Evolutionary conservation across 2,113 vertebrate genomes (phyloP), one percentile per base, ranked within the genome.

Genomic region (Centropus unirufus): DNA sequence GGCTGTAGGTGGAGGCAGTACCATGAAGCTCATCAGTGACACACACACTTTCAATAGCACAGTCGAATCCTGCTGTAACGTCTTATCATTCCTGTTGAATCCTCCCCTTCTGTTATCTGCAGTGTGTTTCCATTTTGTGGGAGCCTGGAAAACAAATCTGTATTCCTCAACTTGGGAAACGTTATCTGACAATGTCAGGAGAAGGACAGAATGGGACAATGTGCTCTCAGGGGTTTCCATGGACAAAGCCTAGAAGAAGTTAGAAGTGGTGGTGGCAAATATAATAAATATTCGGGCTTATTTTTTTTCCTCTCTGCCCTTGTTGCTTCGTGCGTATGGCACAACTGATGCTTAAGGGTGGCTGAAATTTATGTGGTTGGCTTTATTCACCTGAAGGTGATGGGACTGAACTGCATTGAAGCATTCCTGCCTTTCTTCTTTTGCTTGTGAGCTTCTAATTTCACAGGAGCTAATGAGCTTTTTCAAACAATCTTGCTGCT

Each of bases 31-130:
- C 14, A 16, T 39, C 29, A 47, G 42, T 1, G 2, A 11, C 42
- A 11, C 8, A n/a, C 0, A 1, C 55, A 9, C 34, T 74, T 79
- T 3, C 4, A 15, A 44, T 34, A 63, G 27, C 23, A 13, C 1
- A 44, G 61, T 36, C 55, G 51, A 46, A 40, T 36, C 24, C 24
- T 81, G 24, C 69, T 59, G 19, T 59, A 54, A 40, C 21, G 0
- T 0, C 29, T 17, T 64, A 47, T 57, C 12, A 12, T 21, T 80
- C 20, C 32, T 34, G n/a, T 23, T n/a, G 67, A 17, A 34, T 34
- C 74, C 32, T 52, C 23, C 20, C 64, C 29, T 66, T 23, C 44
- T 10, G 6, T 36, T 47, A 30, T 2, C 69, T 64, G 44, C 51
- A 42, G n/a, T 24, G 2, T 32, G n/a, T 42, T 75, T 46, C 11